Evolutionary conservation across 2,797 vertebrate species (phyloP).

Genomic region (Lateolabrax maculatus): DNA sequence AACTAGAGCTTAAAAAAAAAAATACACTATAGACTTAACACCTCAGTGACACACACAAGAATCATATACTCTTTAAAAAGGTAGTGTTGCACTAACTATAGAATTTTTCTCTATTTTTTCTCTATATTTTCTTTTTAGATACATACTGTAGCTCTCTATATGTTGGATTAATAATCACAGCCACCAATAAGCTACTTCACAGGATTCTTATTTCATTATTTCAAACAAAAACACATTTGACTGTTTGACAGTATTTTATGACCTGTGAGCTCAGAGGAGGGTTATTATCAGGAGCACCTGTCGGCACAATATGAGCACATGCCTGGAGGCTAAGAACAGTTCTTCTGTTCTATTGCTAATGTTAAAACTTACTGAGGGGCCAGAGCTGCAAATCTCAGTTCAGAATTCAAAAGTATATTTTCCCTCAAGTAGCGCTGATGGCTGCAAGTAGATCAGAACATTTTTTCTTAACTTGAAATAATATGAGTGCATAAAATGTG

Average conservation of each 20-base stretch:
- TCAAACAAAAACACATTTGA: background rate
- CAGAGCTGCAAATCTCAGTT: background rate
- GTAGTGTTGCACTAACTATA: background rate
- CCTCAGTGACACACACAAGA: background rate
- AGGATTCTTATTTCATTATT: background rate
- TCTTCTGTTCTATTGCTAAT: background rate
- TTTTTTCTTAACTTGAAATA: slow-evolving; percentile 20
- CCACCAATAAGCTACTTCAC: background rate
- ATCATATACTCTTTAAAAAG: background rate
- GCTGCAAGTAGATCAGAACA: slow-evolving; percentile 17
- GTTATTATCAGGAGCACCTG: background rate
- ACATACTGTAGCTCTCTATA: background rate
- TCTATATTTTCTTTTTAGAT: background rate
- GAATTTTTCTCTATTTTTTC: background rate
- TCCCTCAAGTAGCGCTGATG: slow-evolving; percentile 8
- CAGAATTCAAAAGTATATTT: slow-evolving; percentile 10
- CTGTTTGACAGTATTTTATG: background rate
- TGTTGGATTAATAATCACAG: background rate
- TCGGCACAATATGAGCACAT: background rate
- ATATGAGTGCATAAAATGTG: slow-evolving; percentile 29
- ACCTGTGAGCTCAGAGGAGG: background rate
- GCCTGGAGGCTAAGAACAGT: background rate
- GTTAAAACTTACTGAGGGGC: slow-evolving; percentile 5
- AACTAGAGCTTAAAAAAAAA: background rate
- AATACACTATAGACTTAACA: background rate